Evolutionary conservation across 2,113 vertebrate species (phyloP).

Genomic region (Sceloporus undulatus): DNA sequence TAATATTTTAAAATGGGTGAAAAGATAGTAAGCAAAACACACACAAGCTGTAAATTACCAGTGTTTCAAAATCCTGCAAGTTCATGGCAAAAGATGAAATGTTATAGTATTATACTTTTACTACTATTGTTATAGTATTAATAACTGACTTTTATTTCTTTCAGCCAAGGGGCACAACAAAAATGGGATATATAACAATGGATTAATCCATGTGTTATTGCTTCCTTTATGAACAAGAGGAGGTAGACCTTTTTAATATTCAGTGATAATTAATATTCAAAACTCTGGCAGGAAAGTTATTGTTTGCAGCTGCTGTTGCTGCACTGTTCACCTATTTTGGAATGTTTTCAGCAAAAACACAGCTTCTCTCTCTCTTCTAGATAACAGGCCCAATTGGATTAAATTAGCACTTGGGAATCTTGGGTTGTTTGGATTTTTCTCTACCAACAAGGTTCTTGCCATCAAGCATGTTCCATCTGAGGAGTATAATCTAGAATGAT

Average conservation of each 20-base stretch:
- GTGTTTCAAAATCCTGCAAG: background rate
- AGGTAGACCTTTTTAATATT: background rate
- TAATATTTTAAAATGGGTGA: too few relatives aligned
- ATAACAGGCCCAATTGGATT: constrained; percentile 54
- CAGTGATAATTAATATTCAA: background rate
- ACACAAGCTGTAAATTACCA: background rate
- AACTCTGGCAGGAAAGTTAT: background rate
- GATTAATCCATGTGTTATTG: background rate
- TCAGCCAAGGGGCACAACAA: background rate
- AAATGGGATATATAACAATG: background rate
- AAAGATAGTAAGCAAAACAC: background rate
- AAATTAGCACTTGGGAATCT: constrained; percentile 39
- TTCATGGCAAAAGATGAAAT: background rate
- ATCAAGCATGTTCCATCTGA: constrained; percentile 56
- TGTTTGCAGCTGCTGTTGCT: background rate
- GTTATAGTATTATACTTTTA: background rate
- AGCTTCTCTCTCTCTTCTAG: constrained; percentile 23
- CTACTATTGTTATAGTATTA: background rate
- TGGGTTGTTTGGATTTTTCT: background rate
- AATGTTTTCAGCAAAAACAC: constrained; percentile 18
- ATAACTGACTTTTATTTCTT: constrained; percentile 9
- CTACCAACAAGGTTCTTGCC: constrained; percentile 56
- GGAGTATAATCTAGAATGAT: constrained; percentile 68
- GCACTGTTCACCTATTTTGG: background rate
- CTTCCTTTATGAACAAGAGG: background rate